Evolutionary conservation across 2,113 vertebrate genomes (phyloP).

Genomic region (Larimichthys crocea): DNA sequence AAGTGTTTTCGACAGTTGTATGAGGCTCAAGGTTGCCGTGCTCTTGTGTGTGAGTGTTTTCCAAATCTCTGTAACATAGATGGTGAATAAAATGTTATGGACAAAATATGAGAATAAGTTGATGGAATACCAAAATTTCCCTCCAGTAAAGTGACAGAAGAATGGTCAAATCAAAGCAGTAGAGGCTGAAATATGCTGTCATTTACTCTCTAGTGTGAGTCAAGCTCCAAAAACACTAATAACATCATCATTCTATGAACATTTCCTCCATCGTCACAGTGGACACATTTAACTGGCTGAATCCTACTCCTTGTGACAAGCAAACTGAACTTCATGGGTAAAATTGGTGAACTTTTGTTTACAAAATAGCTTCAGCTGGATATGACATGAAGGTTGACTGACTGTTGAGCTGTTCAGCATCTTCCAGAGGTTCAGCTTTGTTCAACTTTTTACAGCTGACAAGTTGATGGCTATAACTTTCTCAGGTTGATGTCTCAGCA

Average conservation of each 20-base stretch:
- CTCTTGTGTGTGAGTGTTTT: neutral
- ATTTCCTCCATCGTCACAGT: neutral
- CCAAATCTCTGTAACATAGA: neutral
- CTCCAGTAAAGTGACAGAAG: neutral
- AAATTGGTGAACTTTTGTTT: neutral
- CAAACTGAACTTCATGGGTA: neutral
- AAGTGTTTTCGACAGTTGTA: neutral
- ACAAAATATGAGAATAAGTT: neutral
- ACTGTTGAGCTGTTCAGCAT: neutral
- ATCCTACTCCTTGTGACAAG: neutral
- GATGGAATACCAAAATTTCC: neutral
- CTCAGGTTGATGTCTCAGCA: conserved; percentile 25
- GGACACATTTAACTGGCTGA: neutral
- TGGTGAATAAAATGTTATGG: neutral
- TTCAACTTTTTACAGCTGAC: conserved; percentile 12
- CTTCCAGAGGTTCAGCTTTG: neutral
- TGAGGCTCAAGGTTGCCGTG: neutral
- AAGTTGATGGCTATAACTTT: conserved; percentile 13
- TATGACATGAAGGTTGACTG: neutral
- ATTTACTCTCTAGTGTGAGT: neutral
- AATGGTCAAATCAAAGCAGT: neutral
- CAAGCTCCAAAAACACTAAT: neutral
- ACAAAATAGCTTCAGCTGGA: neutral
- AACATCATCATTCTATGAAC: neutral
- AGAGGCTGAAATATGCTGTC: neutral